phyloP scores from a whole-genome alignment of 2,888 invertebrate genomes.

The Rapana venosa region DNA sequence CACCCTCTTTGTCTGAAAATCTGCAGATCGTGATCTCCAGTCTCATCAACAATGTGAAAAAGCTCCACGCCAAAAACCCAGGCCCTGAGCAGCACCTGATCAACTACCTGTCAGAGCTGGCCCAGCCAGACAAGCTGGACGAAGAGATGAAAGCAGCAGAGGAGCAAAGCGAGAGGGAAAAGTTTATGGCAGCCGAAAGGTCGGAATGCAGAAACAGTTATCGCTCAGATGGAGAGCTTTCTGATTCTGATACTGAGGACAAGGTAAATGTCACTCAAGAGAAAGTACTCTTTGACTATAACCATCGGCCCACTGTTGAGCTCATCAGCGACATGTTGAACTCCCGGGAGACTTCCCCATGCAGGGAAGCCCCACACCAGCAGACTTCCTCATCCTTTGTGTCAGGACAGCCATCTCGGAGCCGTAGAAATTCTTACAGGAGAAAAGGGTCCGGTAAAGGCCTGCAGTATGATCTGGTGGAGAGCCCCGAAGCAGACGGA shows the following conservation, averaged over 20 bases:
- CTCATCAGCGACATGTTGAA: neutral
- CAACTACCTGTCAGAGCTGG: conserved; percentile 1
- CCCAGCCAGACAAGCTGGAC: conserved; percentile 17
- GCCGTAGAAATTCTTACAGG: neutral
- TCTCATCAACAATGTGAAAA: conserved; percentile 24
- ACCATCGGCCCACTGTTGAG: neutral
- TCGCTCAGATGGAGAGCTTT: conserved; percentile 5
- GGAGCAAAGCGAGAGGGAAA: neutral
- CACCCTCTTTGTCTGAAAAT: neutral
- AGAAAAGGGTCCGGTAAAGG: neutral
- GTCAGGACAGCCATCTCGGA: too few relatives aligned
- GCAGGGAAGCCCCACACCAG: neutral
- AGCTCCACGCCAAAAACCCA: neutral
- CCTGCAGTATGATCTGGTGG: neutral
- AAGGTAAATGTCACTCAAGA: neutral
- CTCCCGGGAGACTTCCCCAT: neutral
- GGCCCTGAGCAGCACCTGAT: conserved; percentile 15
- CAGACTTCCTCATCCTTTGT: neutral
- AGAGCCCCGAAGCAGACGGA: neutral
- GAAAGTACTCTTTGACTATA: conserved; percentile 14
- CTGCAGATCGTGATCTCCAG: conserved; percentile 5
- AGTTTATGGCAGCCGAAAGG: neutral
- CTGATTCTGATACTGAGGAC: conserved; percentile 11
- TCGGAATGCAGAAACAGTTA: neutral
- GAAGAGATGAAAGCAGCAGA: neutral